Conservation (phyloP, 2,888 invertebrate genomes). For the Microctonus hyperodae region DNA sequence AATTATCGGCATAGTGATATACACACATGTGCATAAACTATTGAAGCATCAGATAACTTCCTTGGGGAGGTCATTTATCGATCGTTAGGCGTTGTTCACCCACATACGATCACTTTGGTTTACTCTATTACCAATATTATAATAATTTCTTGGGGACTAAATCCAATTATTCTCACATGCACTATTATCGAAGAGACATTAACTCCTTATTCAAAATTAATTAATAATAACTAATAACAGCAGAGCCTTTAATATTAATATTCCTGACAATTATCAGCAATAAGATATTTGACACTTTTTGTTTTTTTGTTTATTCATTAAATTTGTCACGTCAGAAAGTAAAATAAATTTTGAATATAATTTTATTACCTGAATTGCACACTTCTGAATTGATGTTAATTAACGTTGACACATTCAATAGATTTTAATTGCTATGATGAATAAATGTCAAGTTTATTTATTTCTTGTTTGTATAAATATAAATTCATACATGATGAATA, state of each 20-base stretch:
- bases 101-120: neutral
- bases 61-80: constrained; percentile 27
- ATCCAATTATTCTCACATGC: neutral
- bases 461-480: neutral
- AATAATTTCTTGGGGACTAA: neutral
- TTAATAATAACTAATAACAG: too few relatives aligned
- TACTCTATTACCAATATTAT: neutral
- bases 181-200: neutral
- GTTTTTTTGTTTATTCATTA: too few relatives aligned
- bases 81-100: constrained; percentile 24
- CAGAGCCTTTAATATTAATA: too few relatives aligned
- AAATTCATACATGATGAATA: neutral
- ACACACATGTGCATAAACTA: neutral
- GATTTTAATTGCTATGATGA: neutral
- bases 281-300: too few relatives aligned
- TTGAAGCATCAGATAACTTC: neutral
- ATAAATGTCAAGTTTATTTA: neutral
- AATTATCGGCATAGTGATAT: neutral
- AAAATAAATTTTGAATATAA: neutral
- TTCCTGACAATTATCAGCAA: too few relatives aligned
- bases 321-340: too few relatives aligned
- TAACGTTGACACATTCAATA: neutral
- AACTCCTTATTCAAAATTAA: too few relatives aligned
- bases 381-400: neutral
- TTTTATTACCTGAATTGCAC: neutral